Conservation (phyloP, 2,113 vertebrate genomes). For the Ivindomyrus marchei region DNA sequence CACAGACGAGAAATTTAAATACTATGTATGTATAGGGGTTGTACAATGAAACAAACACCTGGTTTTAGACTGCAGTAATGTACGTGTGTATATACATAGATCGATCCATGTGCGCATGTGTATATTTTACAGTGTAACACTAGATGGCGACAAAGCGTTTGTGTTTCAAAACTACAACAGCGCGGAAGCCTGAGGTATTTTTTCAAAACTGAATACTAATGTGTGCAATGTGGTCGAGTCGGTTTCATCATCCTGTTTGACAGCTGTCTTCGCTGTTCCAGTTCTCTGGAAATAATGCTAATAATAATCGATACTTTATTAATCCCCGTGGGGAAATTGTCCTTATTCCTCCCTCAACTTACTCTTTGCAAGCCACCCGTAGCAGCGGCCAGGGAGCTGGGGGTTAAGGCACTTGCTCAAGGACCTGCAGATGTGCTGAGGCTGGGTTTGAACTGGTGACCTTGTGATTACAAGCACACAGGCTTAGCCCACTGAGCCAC, state of each 20-base stretch:
- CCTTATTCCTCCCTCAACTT: too few species aligned
- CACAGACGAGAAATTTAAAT: not conserved
- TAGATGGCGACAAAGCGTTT: constrained; percentile 39
- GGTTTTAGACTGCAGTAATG: not conserved
- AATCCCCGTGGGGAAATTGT: too few species aligned
- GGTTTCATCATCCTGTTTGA: not conserved
- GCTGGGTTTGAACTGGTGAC: too few species aligned
- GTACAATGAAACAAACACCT: not conserved
- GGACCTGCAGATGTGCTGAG: too few species aligned
- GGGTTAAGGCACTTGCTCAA: too few species aligned
- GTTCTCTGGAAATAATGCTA: too few species aligned
- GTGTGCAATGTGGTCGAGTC: not conserved
- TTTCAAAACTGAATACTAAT: not conserved
- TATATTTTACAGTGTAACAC: constrained; percentile 28
- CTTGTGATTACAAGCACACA: too few species aligned
- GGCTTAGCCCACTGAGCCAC: too few species aligned
- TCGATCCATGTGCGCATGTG: not conserved
- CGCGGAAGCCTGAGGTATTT: too few species aligned
- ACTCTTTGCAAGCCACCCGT: too few species aligned
- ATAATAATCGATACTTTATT: too few species aligned
- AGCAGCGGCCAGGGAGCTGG: too few species aligned
- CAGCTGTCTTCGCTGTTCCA: not conserved
- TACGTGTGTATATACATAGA: not conserved
- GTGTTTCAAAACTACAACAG: not conserved
- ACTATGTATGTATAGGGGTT: not conserved